Evolutionary conservation across 2,888 invertebrate species (phyloP).

Genomic region (Copidosoma aretas): DNA sequence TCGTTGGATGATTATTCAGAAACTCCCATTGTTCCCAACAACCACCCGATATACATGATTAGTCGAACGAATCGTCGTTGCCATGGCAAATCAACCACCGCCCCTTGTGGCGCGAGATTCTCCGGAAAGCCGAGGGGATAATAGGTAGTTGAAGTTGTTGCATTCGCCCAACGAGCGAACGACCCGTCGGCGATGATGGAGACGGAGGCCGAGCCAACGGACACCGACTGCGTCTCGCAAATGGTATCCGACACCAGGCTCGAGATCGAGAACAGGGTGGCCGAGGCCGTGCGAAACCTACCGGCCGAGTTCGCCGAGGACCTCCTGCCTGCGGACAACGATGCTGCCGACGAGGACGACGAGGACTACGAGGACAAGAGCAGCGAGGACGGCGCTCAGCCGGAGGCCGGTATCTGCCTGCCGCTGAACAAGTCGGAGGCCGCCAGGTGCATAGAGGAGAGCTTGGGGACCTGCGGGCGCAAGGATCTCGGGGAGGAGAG

Average conservation of each 20-base stretch:
- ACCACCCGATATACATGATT: too few species aligned
- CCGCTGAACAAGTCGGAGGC: background rate
- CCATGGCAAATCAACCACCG: conserved; percentile 39
- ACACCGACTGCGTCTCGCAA: background rate
- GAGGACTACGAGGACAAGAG: background rate
- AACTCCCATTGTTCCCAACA: too few species aligned
- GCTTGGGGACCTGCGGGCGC: background rate
- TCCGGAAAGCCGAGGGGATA: too few species aligned
- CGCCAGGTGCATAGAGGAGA: background rate
- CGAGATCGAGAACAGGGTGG: background rate
- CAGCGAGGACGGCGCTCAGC: background rate
- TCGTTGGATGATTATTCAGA: conserved; percentile 41
- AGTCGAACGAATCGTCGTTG: too few species aligned
- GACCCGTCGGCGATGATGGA: too few species aligned
- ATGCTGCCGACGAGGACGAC: background rate
- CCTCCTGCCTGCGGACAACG: too few species aligned
- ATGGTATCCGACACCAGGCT: background rate
- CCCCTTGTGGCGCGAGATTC: too few species aligned
- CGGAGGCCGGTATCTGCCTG: background rate
- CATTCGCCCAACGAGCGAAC: too few species aligned
- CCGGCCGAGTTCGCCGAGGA: background rate
- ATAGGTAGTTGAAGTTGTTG: too few species aligned
- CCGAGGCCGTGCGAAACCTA: background rate
- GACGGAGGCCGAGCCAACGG: background rate
- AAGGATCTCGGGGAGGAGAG: background rate